These are phyloP conservation scores for Caradrina kadenii DNA, from an alignment of 2,888 invertebrate genomes.

Conservation along the genomic window DNA sequence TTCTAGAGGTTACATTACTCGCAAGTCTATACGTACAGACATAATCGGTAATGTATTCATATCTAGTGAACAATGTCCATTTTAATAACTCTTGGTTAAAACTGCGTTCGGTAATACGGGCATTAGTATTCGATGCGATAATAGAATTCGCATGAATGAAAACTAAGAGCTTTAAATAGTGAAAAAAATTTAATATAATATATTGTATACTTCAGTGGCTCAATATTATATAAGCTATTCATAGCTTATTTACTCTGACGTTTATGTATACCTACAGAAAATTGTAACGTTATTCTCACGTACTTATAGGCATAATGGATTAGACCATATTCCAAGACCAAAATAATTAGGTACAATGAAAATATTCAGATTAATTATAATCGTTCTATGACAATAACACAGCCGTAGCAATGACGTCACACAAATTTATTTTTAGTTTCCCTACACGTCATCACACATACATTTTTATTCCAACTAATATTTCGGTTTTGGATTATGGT, in stretches of 20 bases:
- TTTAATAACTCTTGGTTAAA: slow-evolving; percentile 47
- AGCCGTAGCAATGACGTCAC: slow-evolving; percentile 61
- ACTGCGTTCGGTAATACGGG: slow-evolving; percentile 67
- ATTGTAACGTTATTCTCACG: slow-evolving; percentile 73
- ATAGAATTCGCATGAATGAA: slow-evolving; percentile 86
- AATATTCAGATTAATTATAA: slow-evolving; percentile 61
- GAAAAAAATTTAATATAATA: slow-evolving; percentile 87
- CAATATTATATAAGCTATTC: slow-evolving; percentile 88
- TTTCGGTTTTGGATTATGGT: slow-evolving; percentile 83
- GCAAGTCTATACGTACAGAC: not conserved
- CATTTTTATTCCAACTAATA: slow-evolving; percentile 59
- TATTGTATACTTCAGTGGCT: slow-evolving; percentile 89
- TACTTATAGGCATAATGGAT: slow-evolving; percentile 67
- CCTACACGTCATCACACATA: slow-evolving; percentile 25
- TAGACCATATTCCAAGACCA: slow-evolving; percentile 83
- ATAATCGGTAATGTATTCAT: slow-evolving; percentile 21
- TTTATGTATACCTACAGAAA: slow-evolving; percentile 82
- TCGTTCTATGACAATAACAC: slow-evolving; percentile 73
- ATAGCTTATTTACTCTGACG: slow-evolving; percentile 86
- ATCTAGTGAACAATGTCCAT: slow-evolving; percentile 24
- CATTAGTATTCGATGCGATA: slow-evolving; percentile 84
- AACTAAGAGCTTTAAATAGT: slow-evolving; percentile 91
- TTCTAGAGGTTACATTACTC: slow-evolving; percentile 20
- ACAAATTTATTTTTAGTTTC: slow-evolving; percentile 42
- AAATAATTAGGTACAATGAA: slow-evolving; percentile 70